Percentiles rank a stretch among this genome's conserved stretches.
These are phyloP conservation scores for Pharmacophagus antenor DNA, from an alignment of 2,888 invertebrate genomes.

Conservation along the genomic window DNA sequence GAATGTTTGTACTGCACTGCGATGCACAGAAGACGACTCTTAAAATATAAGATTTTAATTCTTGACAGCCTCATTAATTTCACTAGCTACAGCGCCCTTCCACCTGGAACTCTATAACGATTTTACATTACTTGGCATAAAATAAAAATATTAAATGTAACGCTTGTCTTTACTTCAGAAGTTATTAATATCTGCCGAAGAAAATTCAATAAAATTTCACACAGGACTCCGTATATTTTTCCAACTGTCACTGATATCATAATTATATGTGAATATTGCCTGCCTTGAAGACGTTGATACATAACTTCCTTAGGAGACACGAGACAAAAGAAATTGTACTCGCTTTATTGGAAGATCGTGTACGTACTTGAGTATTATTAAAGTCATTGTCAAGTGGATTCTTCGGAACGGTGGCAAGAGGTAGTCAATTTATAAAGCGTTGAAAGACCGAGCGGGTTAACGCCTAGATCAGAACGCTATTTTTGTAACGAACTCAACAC, in stretches of 20 bases:
- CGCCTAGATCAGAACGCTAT: constrained; percentile 1
- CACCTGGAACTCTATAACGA: too few species aligned
- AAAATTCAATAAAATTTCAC: too few species aligned
- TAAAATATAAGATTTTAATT: too few species aligned
- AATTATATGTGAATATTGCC: constrained; percentile 24
- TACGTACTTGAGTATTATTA: constrained; percentile 25
- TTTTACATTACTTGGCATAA: too few species aligned
- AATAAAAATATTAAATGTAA: too few species aligned
- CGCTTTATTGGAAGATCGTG: constrained; percentile 27
- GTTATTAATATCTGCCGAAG: too few species aligned
- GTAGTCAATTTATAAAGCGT: constrained; percentile 16
- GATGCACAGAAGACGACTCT: too few species aligned
- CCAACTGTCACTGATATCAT: constrained; percentile 8
- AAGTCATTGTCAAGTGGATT: constrained; percentile 25
- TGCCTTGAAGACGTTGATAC: constrained; percentile 26
- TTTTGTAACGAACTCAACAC: neutral
- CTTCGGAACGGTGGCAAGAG: constrained; percentile 13
- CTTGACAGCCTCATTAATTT: too few species aligned
- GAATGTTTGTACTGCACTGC: too few species aligned
- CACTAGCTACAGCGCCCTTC: too few species aligned
- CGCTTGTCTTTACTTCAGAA: too few species aligned
- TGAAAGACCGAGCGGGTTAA: constrained; percentile 11
- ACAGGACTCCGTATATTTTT: neutral
- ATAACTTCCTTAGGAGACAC: constrained; percentile 24
- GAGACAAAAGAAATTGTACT: constrained; percentile 28